Percentiles rank a stretch among this genome's conserved stretches.
Conservation (phyloP, 23 tunicate species). For the Botrylloides violaceus region DNA sequence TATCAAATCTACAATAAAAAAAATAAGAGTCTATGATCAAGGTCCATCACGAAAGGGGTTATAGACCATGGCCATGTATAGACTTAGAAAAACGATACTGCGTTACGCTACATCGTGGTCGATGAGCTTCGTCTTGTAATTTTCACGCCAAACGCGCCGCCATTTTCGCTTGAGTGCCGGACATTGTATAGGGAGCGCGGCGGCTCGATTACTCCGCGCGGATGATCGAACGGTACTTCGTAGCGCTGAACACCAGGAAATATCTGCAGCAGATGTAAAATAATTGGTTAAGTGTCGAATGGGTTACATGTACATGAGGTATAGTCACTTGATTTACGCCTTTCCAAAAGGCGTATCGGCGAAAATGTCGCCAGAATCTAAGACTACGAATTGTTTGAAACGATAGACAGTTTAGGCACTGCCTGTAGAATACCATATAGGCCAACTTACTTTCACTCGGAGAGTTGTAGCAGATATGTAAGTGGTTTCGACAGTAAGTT, state of each 20-base stretch:
- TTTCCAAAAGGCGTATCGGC: too few relatives aligned
- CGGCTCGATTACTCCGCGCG: conserved; percentile 4
- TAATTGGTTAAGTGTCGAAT: neutral
- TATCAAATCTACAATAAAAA: conserved; percentile 47
- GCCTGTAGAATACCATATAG: too few relatives aligned
- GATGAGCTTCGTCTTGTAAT: conserved; percentile 37
- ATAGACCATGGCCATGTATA: too few relatives aligned
- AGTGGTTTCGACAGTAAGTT: conserved; percentile 16
- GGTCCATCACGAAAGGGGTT: too few relatives aligned
- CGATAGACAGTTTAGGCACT: too few relatives aligned
- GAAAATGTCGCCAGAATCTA: too few relatives aligned
- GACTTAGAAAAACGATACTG: too few relatives aligned
- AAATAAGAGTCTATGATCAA: neutral
- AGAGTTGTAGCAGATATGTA: conserved; percentile 38
- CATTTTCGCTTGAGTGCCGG: conserved; percentile 35
- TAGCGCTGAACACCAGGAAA: conserved; percentile 26
- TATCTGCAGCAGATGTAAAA: neutral
- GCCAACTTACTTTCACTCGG: conserved; percentile 25
- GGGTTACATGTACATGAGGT: too few relatives aligned
- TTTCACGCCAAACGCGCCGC: conserved; percentile 34
- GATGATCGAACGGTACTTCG: conserved; percentile 57
- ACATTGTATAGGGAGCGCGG: conserved; percentile 45
- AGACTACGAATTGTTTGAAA: too few relatives aligned
- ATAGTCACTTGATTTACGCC: too few relatives aligned
- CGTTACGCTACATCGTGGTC: conserved; percentile 56